These are phyloP conservation scores for Thunnus maccoyii DNA, from an alignment of 2,113 vertebrate species.

Conservation along the genomic window DNA sequence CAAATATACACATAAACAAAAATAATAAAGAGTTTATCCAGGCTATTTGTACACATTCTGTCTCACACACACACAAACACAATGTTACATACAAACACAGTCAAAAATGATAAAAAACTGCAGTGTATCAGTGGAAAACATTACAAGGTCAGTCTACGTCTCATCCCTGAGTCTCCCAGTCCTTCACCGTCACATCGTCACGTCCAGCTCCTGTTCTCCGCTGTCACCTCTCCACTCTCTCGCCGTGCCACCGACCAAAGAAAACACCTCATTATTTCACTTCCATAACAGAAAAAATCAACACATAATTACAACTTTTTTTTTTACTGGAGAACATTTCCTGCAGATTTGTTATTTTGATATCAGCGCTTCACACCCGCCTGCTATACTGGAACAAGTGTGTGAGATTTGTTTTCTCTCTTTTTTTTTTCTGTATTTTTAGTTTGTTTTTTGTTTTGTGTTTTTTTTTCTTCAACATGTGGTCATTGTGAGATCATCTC, in stretches of 20 bases:
- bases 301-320: constrained; percentile 32
- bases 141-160: not conserved
- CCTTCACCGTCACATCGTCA: not conserved
- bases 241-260: not conserved
- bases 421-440: not conserved
- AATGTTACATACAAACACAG: not conserved
- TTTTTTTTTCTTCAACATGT: not conserved
- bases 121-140: not conserved
- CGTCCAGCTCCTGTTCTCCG: not conserved
- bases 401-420: not conserved
- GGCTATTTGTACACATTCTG: not conserved
- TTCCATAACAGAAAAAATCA: constrained; percentile 16
- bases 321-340: constrained; percentile 16
- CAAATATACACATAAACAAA: not conserved
- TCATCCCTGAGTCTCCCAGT: not conserved
- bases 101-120: not conserved
- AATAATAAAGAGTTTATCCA: not conserved
- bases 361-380: constrained; percentile 32
- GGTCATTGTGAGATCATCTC: not conserved
- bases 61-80: not conserved
- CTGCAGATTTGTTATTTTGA: constrained; percentile 25
- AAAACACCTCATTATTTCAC: constrained; percentile 43
- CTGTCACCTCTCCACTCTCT: not conserved
- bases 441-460: not conserved
- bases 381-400: not conserved